A percentile compares a stretch with the other conserved stretches of the same genome.
These are phyloP conservation scores for Archocentrus centrarchus DNA, from an alignment of 2,113 vertebrate species.

Conservation along the genomic window DNA sequence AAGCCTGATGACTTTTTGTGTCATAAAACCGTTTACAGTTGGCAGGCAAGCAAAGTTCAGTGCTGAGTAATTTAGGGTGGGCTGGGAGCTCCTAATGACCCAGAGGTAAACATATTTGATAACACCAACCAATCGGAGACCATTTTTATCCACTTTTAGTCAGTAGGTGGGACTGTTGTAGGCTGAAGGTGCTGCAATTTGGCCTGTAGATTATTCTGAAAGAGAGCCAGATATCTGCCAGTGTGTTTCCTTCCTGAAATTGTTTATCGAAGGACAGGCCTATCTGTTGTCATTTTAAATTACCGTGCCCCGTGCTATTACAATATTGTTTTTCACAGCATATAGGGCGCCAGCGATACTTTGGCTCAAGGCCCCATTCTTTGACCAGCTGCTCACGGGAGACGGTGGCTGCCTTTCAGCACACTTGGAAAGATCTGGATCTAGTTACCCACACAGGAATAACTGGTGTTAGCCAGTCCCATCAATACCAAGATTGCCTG, in stretches of 20 bases:
- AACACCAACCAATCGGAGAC: constrained; percentile 1
- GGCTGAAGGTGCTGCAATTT: constrained; percentile 30
- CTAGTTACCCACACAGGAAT: constrained; percentile 45
- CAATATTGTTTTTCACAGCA: constrained; percentile 57
- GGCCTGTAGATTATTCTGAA: constrained; percentile 36
- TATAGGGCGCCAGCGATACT: constrained; percentile 6
- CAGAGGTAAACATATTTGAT: neutral
- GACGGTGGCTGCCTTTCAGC: constrained; percentile 29
- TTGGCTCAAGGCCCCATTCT: constrained; percentile 43
- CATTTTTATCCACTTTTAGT: neutral
- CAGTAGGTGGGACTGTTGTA: constrained; percentile 28
- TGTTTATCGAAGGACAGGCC: constrained; percentile 42
- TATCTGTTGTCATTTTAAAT: constrained; percentile 49
- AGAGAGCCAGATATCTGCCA: constrained; percentile 24
- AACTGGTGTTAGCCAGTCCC: constrained; percentile 9
- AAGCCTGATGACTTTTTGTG: constrained; percentile 27
- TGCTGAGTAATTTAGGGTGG: constrained; percentile 17
- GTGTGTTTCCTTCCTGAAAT: constrained; percentile 34
- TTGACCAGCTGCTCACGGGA: constrained; percentile 1
- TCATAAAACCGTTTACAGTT: constrained; percentile 34
- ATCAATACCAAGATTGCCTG: constrained; percentile 21
- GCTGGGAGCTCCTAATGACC: neutral
- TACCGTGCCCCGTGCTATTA: constrained; percentile 37
- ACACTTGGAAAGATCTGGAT: constrained; percentile 36
- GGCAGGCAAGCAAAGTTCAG: constrained; percentile 32